Base-by-base conservation (phyloP, 1,140 invertebrate genomes). In the Drosophila chauvacae region DNA sequence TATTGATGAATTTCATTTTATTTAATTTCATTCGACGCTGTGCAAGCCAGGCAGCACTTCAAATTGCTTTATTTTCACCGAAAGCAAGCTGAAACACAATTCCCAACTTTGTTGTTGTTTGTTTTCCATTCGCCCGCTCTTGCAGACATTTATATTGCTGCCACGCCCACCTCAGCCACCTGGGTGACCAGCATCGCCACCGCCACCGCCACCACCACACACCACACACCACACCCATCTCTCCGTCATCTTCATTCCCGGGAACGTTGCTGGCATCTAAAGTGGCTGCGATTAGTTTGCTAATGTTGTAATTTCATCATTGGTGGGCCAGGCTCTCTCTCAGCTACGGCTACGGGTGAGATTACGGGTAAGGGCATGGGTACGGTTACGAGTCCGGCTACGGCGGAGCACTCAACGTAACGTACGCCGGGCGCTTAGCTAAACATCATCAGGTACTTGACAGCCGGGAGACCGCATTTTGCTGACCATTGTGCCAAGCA, bases 221-320 rank as follows among this genome's bases (percentile, higher is more conserved):
- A 28, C 47, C 47, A 48, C 14, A 28, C 20, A 3, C 26, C 35
- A 18, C 28, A 30, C 35, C 57, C 65, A 30, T 23, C 35, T 26
- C 37, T 23, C 47, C n/a, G 18, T 33, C 48, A 63, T 55, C 48
- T 63, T 56, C 45, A 10, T 61, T 16, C 28, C 50, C 47, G 41
- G 68, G 59, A 74, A 87, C 84, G 80, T 80, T 80, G 65, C 55
- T 68, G 63, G 85, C 85, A 90, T 90, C 85, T 90, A 90, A 90
- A 90, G 85, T 90, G 85, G 85, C 77, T 90, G 81, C 85, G 85
- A 90, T 90, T 90, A 90, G 85, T 90, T 90, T 90, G 85, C 81
- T 90, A 90, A 90, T 90, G 85, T 90, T 90, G 81, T 90, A 90
- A 90, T 90, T 90, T 90, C 85, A 90, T 90, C 85, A 90, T 90